Conservation (phyloP, 2,797 vertebrate species). For the Neostethus bicornis region DNA sequence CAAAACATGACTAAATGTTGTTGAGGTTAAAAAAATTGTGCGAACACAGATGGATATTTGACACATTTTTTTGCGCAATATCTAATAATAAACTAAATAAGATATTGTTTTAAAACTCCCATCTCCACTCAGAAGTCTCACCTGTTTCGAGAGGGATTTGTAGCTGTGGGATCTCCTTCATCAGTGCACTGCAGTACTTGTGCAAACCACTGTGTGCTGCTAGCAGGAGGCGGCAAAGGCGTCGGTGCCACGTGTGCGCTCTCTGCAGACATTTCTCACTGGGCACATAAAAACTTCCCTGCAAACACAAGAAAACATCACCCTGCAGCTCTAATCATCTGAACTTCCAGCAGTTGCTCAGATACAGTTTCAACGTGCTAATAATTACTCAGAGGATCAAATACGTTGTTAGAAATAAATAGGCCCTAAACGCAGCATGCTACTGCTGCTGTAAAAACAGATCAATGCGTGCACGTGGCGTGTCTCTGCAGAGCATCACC, state of each 20-base stretch:
- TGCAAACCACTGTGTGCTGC: constrained; percentile 85
- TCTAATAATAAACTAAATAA: too few relatives aligned
- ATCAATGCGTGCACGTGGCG: constrained; percentile 34
- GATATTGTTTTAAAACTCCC: too few relatives aligned
- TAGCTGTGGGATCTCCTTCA: constrained; percentile 87
- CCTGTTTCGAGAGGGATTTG: constrained; percentile 78
- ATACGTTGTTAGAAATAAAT: constrained; percentile 30
- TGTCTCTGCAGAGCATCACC: constrained; percentile 25
- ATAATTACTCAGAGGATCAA: constrained; percentile 53
- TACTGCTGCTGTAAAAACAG: constrained; percentile 49
- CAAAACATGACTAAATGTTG: too few relatives aligned
- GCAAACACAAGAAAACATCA: constrained; percentile 55
- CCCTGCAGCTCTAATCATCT: constrained; percentile 30
- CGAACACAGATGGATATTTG: too few relatives aligned
- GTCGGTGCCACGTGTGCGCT: constrained; percentile 91
- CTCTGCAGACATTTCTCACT: constrained; percentile 92
- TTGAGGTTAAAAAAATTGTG: too few relatives aligned
- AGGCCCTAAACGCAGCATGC: constrained; percentile 60
- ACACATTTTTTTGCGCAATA: too few relatives aligned
- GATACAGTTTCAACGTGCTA: constrained; percentile 18
- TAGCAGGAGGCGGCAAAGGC: constrained; percentile 90
- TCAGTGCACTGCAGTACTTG: constrained; percentile 79
- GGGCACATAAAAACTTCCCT: constrained; percentile 93
- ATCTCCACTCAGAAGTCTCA: too few relatives aligned
- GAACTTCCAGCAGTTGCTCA: too few relatives aligned